phyloP scores from a whole-genome alignment of 2,888 invertebrate genomes.

The Dicyrtomina minuta region DNA sequence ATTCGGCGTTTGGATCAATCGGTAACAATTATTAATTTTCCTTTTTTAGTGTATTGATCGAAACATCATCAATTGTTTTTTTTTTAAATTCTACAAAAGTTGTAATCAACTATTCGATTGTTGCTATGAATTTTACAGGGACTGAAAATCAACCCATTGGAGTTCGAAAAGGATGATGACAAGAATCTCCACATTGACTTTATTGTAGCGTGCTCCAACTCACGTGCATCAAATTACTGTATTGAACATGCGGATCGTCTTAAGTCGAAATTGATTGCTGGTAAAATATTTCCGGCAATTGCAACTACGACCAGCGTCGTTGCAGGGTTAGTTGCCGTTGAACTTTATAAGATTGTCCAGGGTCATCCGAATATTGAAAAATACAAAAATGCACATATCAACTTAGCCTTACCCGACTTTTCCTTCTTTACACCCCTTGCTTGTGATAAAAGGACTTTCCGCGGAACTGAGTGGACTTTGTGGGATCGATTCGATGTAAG shows the following conservation, averaged over 20 bases:
- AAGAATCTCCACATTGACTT: conserved; percentile 98
- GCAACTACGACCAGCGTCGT: conserved; percentile 98
- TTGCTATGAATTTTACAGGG: conserved; percentile 54
- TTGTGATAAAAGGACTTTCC: conserved; percentile 61
- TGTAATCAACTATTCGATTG: too few relatives aligned
- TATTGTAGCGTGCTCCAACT: conserved; percentile 95
- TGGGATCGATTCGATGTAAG: conserved; percentile 65
- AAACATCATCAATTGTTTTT: too few relatives aligned
- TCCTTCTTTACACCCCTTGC: conserved; percentile 63
- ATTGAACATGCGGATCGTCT: conserved; percentile 93
- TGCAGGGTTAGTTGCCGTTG: conserved; percentile 89
- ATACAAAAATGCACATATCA: conserved; percentile 65
- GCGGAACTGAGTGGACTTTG: conserved; percentile 62
- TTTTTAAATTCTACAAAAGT: neutral
- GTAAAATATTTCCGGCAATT: conserved; percentile 95
- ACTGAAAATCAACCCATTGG: conserved; percentile 76
- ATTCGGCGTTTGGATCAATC: conserved; percentile 34
- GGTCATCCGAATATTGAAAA: conserved; percentile 53
- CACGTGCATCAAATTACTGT: conserved; percentile 94
- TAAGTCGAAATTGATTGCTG: conserved; percentile 63
- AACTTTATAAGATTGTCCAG: conserved; percentile 65
- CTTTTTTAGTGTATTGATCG: conserved; percentile 1
- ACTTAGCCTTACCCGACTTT: conserved; percentile 64
- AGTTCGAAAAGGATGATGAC: conserved; percentile 99
- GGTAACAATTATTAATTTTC: conserved; percentile 14